A percentile compares a stretch with the other conserved stretches of the same genome.
Conservation (phyloP, 2,797 vertebrate genomes). For the Dallia pectoralis region DNA sequence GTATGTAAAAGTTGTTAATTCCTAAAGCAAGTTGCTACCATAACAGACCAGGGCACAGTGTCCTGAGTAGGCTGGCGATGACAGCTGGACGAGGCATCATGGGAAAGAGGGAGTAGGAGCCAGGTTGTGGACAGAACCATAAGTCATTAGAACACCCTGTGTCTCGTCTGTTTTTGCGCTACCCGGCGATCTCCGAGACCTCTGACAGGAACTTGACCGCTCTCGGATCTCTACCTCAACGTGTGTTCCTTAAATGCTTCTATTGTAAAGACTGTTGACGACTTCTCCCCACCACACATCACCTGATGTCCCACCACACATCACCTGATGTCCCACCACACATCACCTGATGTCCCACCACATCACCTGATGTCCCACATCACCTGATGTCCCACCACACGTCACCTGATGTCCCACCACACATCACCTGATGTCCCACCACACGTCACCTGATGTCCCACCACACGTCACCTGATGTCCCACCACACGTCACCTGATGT, state of each 20-base stretch:
- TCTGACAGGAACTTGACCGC: conserved; percentile 28
- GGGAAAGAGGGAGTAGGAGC: conserved; percentile 13
- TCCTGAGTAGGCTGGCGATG: conserved; percentile 21
- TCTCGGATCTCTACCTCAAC: conserved; percentile 3
- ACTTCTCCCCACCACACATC: too few species aligned
- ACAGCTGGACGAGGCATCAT: conserved; percentile 43
- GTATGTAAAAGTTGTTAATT: conserved; percentile 27
- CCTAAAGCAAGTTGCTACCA: conserved; percentile 17
- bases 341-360: too few species aligned
- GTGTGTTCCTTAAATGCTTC: conserved; percentile 13
- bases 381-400: too few species aligned
- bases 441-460: too few species aligned
- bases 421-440: too few species aligned
- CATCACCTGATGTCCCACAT: too few species aligned
- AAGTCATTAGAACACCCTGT: conserved; percentile 19
- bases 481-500: too few species aligned
- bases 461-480: too few species aligned
- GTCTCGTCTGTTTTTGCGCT: conserved; percentile 21
- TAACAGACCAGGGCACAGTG: conserved; percentile 10
- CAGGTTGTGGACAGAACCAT: background rate
- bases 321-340: too few species aligned
- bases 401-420: too few species aligned
- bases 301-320: conserved; percentile 16
- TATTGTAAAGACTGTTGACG: conserved; percentile 1
- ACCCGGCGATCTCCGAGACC: conserved; percentile 14